These are phyloP conservation scores for Apteryx mantelli DNA, from an alignment of 2,113 vertebrate species.

Conservation along the genomic window DNA sequence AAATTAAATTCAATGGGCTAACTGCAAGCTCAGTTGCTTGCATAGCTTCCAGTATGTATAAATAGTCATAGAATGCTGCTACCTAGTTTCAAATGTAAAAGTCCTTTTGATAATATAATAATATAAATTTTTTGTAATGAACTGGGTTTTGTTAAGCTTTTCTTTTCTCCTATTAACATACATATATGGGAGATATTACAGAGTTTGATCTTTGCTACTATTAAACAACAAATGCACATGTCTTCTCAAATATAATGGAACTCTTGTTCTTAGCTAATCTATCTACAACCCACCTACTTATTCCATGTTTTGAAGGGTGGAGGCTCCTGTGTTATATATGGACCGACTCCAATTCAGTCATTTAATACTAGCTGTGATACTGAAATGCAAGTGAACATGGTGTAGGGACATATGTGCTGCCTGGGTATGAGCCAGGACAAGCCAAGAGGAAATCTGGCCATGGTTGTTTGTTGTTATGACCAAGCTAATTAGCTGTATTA, in stretches of 20 bases:
- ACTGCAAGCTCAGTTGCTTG: neutral
- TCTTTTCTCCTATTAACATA: neutral
- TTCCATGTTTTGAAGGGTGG: accelerated
- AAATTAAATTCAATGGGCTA: slow-evolving; percentile 43
- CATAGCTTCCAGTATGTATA: neutral
- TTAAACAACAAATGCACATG: neutral
- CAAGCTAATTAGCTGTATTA: neutral
- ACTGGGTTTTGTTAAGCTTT: neutral
- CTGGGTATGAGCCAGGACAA: neutral
- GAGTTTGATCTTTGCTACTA: neutral
- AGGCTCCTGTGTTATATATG: neutral
- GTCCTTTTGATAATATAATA: neutral
- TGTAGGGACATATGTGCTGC: neutral
- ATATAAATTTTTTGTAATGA: neutral
- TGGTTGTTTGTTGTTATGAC: neutral
- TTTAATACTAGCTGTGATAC: neutral
- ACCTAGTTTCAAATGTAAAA: neutral
- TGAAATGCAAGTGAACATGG: neutral
- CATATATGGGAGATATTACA: neutral
- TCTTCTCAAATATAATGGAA: neutral
- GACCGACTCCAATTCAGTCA: neutral
- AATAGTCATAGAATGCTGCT: neutral
- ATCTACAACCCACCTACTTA: neutral
- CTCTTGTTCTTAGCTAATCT: neutral
- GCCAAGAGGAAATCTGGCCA: neutral